phyloP scores from a whole-genome alignment of 2,797 vertebrate genomes.

The Tauraco hartlaubi region DNA sequence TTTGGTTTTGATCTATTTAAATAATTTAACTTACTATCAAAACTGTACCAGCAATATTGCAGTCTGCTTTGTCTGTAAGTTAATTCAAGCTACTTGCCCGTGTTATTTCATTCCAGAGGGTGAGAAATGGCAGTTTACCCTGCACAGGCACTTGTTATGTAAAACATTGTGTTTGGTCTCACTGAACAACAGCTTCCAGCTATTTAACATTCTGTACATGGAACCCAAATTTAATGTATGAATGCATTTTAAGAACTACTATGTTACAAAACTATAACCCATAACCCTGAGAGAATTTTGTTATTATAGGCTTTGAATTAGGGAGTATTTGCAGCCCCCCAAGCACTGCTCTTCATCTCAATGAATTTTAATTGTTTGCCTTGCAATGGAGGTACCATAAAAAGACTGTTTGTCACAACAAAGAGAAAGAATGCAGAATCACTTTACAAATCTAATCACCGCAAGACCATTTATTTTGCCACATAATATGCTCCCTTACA shows the following conservation, averaged over 20 bases:
- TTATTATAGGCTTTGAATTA: slow-evolving; percentile 24
- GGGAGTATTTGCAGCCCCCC: slow-evolving; percentile 22
- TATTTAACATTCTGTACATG: slow-evolving; percentile 64
- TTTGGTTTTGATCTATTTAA: not conserved
- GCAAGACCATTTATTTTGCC: slow-evolving; percentile 16
- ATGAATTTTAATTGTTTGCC: slow-evolving; percentile 42
- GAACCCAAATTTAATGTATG: slow-evolving; percentile 57
- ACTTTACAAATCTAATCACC: slow-evolving; percentile 34
- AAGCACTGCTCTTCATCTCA: slow-evolving; percentile 37
- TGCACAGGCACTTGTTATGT: slow-evolving; percentile 42
- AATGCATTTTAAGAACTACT: slow-evolving; percentile 66
- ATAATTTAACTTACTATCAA: not conserved
- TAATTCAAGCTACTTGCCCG: slow-evolving; percentile 10
- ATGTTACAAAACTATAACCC: slow-evolving; percentile 35
- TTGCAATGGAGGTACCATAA: slow-evolving; percentile 7
- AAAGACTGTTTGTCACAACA: slow-evolving; percentile 36
- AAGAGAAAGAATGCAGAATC: slow-evolving; percentile 25
- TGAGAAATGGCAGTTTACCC: slow-evolving; percentile 53
- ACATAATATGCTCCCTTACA: not conserved
- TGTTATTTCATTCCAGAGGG: slow-evolving; percentile 33
- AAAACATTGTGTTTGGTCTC: slow-evolving; percentile 51
- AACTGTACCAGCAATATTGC: not conserved
- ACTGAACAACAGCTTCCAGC: slow-evolving; percentile 53
- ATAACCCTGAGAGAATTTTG: slow-evolving; percentile 20
- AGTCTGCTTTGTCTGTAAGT: not conserved